Conservation (phyloP, 2,113 vertebrate species). For the Sapayoa aenigma region DNA sequence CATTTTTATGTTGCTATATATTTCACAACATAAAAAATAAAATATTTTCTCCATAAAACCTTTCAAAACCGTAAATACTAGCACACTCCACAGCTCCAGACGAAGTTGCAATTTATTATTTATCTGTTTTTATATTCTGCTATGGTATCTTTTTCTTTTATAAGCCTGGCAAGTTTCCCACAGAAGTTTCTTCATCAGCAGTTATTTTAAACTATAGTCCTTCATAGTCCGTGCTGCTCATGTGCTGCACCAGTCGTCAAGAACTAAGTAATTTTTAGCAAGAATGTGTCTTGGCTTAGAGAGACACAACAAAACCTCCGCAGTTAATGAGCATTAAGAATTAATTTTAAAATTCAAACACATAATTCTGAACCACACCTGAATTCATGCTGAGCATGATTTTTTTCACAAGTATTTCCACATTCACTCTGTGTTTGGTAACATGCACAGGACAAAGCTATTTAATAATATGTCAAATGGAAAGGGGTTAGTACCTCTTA, state of each 20-base stretch:
- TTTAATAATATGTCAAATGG: background rate
- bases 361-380: background rate
- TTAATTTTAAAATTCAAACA: background rate
- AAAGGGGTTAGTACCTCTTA: background rate
- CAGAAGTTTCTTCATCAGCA: constrained; percentile 48
- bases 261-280: background rate
- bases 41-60: constrained; percentile 67
- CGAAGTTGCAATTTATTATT: constrained; percentile 49
- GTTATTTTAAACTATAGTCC: constrained; percentile 41
- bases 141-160: constrained; percentile 57
- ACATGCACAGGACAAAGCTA: background rate
- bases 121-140: constrained; percentile 61
- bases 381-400: background rate
- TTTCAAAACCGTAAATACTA: constrained; percentile 57
- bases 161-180: constrained; percentile 51
- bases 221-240: background rate
- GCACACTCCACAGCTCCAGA: constrained; percentile 16
- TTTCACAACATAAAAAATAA: constrained; percentile 73
- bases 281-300: background rate
- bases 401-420: background rate
- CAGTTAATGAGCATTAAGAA: background rate
- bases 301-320: background rate
- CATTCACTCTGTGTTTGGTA: background rate
- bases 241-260: background rate
- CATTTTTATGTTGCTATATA: constrained; percentile 72